phyloP scores from a whole-genome alignment of 2,113 vertebrate species.

The human region GRCh38 chr1:146577001-146577500 shows the following conservation, averaged over 20 bases:
- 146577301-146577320: neutral
- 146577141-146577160: neutral
- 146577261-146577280: neutral
- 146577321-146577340: conserved; percentile 4
- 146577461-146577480: neutral
- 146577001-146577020: neutral
- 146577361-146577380: conserved; percentile 46
- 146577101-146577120: neutral
- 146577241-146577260: neutral
- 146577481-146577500: neutral
- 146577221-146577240: neutral
- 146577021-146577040: neutral
- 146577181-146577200: neutral
- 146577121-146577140: neutral
- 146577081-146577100: neutral
- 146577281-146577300: neutral
- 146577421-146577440: conserved; percentile 1
- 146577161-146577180: neutral
- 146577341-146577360: conserved; percentile 33
- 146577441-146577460: neutral
- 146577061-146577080: neutral
- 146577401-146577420: neutral
- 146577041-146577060: neutral
- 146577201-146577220: neutral
- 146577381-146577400: neutral